phyloP scores from a whole-genome alignment of 1,140 invertebrate genomes.

The Colletes latitarsis region DNA sequence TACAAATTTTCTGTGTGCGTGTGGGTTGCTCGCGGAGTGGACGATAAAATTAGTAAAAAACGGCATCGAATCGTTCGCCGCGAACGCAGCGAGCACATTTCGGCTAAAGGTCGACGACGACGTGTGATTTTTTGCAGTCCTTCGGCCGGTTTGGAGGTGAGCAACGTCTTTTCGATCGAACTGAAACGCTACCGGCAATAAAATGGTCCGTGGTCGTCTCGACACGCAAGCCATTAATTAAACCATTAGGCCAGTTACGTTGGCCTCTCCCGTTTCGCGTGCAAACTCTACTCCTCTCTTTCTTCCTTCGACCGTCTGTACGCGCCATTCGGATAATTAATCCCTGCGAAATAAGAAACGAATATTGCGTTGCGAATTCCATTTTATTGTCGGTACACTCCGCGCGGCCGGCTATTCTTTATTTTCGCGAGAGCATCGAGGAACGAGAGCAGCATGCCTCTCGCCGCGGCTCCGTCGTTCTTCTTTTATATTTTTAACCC shows the following conservation, averaged over 20 bases:
- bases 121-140: background rate
- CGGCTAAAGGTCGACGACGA: too few species aligned
- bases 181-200: constrained; percentile 52
- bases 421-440: background rate
- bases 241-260: constrained; percentile 67
- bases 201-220: constrained; percentile 59
- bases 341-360: constrained; percentile 68
- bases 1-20: too few species aligned
- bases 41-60: too few species aligned
- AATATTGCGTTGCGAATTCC: constrained; percentile 67
- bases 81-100: too few species aligned
- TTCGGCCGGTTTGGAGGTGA: background rate
- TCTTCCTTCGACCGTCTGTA: background rate
- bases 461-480: background rate
- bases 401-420: constrained; percentile 28
- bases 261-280: constrained; percentile 56
- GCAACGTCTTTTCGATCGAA: constrained; percentile 15
- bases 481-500: constrained; percentile 21
- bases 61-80: too few species aligned
- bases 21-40: too few species aligned
- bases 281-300: constrained; percentile 10
- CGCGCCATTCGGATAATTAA: constrained; percentile 66
- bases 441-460: constrained; percentile 9
- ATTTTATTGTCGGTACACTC: constrained; percentile 48
- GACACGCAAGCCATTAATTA: constrained; percentile 72